Base-by-base conservation (phyloP, 2,888 invertebrate genomes). In the Coremacera marginata region DNA sequence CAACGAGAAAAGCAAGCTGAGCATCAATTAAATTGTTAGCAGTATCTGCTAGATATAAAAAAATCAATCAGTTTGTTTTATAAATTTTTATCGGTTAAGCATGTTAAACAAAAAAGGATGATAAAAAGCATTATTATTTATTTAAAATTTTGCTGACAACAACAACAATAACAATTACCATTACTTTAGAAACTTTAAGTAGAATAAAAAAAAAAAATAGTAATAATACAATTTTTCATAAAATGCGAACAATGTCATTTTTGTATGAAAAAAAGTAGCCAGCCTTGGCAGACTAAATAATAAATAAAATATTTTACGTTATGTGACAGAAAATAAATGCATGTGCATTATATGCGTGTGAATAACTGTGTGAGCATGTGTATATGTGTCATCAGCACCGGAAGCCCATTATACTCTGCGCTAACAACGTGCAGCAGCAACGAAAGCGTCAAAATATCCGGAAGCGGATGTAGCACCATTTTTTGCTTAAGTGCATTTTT, bases 401-500 rank as follows among this genome's bases (percentile, higher is more conserved):
- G 70, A 70, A 70, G 19, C 55, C 31, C 70, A 70, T 70, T 70
- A 55, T 68, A 14, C 70, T 60, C 49, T 25, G 67, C 34, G 68
- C 62, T 51, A 67, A 75, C 75, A 78, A 70, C 70, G 65, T 60
- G 65, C 44, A 60, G 49, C 71, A 49, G 70, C 70, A 52, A 31
- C 62, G 55, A 52, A 65, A 68, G 70, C 37, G 34, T 60, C 27
- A 49, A 57, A 44, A 44, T 11, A 44, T 44, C 44, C 80, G 81
- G 79, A 81, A 81, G 31, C 81, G 81, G 81, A 81, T 77, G 75
- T 81, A 75, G 77, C 80, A 60, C 79, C 70, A 79, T 80, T 81
- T 76, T 78, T 70, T 72, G 70, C 77, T 68, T 55, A 76, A 72
- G 72, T 72, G 62, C 70, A 55, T 74, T 73, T 63, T 14, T 65